A percentile compares a stretch with the other conserved stretches of the same genome.
Evolutionary conservation across 2,113 vertebrate genomes (phyloP).

Genomic region (Gnathonemus echidnorhynchus): DNA sequence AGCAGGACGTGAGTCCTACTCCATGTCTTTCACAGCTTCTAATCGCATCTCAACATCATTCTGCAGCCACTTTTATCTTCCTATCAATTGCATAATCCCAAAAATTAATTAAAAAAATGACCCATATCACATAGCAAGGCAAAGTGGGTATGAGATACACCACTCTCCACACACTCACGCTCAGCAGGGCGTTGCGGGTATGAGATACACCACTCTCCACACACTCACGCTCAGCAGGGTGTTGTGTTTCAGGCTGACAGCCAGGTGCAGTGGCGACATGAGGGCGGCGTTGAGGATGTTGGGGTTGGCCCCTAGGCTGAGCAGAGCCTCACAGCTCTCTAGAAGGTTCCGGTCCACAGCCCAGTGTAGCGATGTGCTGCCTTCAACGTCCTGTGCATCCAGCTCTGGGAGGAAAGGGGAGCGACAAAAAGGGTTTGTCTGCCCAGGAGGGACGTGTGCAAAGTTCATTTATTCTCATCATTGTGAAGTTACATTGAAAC

Average conservation of each 20-base stretch:
- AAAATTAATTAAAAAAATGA: background rate
- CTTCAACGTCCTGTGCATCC: constrained; percentile 74
- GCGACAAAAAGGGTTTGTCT: background rate
- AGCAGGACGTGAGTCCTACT: background rate
- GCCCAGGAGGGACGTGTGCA: background rate
- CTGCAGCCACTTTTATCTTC: background rate
- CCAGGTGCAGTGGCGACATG: constrained; percentile 81
- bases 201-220: background rate
- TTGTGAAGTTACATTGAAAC: background rate
- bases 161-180: background rate
- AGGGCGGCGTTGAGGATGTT: constrained; percentile 76
- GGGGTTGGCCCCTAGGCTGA: constrained; percentile 77
- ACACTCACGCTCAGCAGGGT: constrained; percentile 71
- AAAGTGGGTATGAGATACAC: background rate
- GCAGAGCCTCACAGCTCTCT: constrained; percentile 71
- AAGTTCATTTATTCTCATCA: background rate
- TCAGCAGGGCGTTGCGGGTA: constrained; percentile 44
- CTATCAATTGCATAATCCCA: background rate
- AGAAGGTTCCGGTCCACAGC: constrained; percentile 72
- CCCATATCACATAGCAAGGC: background rate
- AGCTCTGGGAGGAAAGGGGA: constrained; percentile 52
- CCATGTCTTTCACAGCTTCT: background rate
- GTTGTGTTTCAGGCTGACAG: constrained; percentile 67
- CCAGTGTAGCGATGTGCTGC: constrained; percentile 80
- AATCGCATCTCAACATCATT: background rate